Conservation (phyloP, 2,888 invertebrate species). For the Hypomecis punctinalis region DNA sequence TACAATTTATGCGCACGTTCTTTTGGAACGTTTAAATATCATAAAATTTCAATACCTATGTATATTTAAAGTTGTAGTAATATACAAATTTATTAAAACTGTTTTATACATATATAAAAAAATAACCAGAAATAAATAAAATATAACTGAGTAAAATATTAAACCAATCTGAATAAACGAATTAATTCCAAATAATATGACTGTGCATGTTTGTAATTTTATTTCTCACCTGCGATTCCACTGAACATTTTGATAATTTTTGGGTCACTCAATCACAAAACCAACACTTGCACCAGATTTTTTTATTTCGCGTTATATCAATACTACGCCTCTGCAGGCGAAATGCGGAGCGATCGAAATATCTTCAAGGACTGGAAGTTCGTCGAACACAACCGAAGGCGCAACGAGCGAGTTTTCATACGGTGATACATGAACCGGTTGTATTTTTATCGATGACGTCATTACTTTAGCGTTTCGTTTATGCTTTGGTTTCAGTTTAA, state of each 20-base stretch:
- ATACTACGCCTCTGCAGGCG: slow-evolving; percentile 53
- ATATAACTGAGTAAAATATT: too few species aligned
- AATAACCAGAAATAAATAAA: too few species aligned
- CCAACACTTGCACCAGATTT: slow-evolving; percentile 45
- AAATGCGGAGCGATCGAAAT: slow-evolving; percentile 59
- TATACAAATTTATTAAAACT: too few species aligned
- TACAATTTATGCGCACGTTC: too few species aligned
- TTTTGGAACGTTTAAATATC: too few species aligned
- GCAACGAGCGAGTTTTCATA: slow-evolving; percentile 53
- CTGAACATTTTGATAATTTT: slow-evolving; percentile 74
- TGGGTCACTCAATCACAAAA: slow-evolving; percentile 42
- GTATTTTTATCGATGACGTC: slow-evolving; percentile 78
- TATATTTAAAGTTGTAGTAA: too few species aligned
- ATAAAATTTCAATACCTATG: too few species aligned
- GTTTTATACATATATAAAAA: too few species aligned
- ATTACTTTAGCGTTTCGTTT: slow-evolving; percentile 65
- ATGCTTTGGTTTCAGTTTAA: slow-evolving; percentile 30
- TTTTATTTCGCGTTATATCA: slow-evolving; percentile 41
- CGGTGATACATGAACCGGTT: slow-evolving; percentile 56
- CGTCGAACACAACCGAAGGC: slow-evolving; percentile 51
- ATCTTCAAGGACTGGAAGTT: slow-evolving; percentile 62
- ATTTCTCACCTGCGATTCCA: slow-evolving; percentile 75
- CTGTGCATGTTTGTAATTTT: too few species aligned
- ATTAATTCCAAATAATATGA: too few species aligned
- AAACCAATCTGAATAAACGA: too few species aligned